Base-by-base conservation (phyloP, 2,797 vertebrate genomes). In the Gymnothorax javanicus region DNA sequence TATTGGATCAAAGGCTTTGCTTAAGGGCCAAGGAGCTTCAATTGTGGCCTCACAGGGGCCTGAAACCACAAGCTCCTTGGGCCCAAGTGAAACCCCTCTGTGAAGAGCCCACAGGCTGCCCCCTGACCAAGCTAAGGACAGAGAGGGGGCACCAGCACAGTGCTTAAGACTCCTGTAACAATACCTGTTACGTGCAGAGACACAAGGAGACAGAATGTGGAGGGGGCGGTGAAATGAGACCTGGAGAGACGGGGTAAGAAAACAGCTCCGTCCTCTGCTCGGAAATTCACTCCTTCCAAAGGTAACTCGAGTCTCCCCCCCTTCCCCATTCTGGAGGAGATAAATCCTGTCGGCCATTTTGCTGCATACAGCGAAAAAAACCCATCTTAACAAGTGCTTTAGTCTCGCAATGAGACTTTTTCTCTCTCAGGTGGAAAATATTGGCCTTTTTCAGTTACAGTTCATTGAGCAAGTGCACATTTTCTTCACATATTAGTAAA, bases 251-350 rank as follows among this genome's bases (percentile, higher is more conserved):
- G 89, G 85, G 77, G 89, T 43, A 86, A 84, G 88, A 91, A 90
- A 82, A 87, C 75, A 85, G 88, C 87, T 86, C 89, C 77, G 25
- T 82, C 77, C 85, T 88, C 88, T 92, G 88, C 91, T 90, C 89
- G 88, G 89, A 92, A 91, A 54, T 88, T 85, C 52, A 88, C 85
- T 88, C 88, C 27, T 86, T 90, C 87, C 90, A 91, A 89, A 91
- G 84, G 90, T 89, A 87, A 91, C 88, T 71, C 60, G 85, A 91
- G n/a, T 77, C 83, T 57, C 67, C 71, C 33, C 64, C 87, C 77
- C 69, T 73, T 57, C 83, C 58, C 69, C 88, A 90, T 69, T 83
- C 89, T 86, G 25, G 52, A 59, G 71, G 85, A 83, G 59, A 86
- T 64, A 62, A 84, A 84, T 86, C 67, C 82, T 73, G 62, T 73